Evolutionary conservation across 2,888 invertebrate genomes (phyloP).

Genomic region (Rhingia rostrata): DNA sequence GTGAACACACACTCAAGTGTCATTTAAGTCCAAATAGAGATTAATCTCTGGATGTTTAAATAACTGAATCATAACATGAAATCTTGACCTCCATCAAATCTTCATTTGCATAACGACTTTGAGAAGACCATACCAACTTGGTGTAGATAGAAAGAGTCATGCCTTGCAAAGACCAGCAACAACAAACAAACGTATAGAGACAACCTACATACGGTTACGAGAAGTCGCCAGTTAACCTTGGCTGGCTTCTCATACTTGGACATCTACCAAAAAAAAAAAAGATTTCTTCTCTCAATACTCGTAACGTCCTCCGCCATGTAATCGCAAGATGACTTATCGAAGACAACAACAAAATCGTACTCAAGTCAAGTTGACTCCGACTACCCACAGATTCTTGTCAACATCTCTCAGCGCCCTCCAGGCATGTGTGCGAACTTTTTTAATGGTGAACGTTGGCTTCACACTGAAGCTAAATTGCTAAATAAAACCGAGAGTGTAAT

Average conservation of each 20-base stretch:
- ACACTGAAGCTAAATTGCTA: conserved; percentile 22
- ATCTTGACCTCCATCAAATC: conserved; percentile 41
- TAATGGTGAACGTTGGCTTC: conserved; percentile 4
- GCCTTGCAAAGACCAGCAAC: conserved; percentile 51
- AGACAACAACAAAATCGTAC: conserved; percentile 21
- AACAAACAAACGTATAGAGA: conserved; percentile 41
- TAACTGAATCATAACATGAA: conserved; percentile 2
- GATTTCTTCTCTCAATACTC: conserved; percentile 28
- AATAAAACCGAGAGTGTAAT: conserved; percentile 73
- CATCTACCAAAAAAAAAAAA: conserved; percentile 55
- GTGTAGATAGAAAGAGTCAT: conserved; percentile 4
- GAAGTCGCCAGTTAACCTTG: conserved; percentile 73
- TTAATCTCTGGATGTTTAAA: background rate
- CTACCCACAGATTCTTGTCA: conserved; percentile 60
- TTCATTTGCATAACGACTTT: conserved; percentile 9
- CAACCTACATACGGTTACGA: conserved; percentile 65
- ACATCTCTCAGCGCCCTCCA: conserved; percentile 27
- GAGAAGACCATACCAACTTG: background rate
- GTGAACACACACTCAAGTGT: background rate
- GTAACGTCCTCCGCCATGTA: conserved; percentile 22
- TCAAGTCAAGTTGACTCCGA: conserved; percentile 24
- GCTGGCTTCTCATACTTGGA: conserved; percentile 63
- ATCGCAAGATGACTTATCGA: conserved; percentile 31
- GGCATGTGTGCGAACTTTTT: conserved; percentile 2
- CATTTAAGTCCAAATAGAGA: too few relatives aligned